phyloP scores from a whole-genome alignment of 1,140 invertebrate genomes.

The Teleopsis dalmanni region DNA sequence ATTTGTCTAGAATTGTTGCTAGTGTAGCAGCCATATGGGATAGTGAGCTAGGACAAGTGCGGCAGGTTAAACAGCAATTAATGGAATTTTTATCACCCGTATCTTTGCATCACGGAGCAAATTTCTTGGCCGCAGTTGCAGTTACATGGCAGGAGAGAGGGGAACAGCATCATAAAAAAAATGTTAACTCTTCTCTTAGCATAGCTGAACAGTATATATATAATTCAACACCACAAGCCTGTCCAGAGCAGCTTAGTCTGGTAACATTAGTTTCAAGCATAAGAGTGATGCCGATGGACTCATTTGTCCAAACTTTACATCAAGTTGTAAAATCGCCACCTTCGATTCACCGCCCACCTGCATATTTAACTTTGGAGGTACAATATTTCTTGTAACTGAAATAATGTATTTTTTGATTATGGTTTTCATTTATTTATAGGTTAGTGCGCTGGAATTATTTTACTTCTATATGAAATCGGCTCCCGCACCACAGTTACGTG shows the following conservation, averaged over 20 bases:
- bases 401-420: too few relatives aligned
- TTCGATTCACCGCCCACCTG: constrained; percentile 55
- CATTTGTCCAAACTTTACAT: constrained; percentile 76
- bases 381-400: constrained; percentile 47
- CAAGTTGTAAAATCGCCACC: constrained; percentile 74
- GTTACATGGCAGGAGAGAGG: constrained; percentile 80
- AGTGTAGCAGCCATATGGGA: constrained; percentile 76
- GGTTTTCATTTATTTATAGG: too few relatives aligned
- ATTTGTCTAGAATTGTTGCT: constrained; percentile 73
- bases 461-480: constrained; percentile 66
- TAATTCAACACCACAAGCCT: constrained; percentile 52
- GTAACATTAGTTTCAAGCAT: constrained; percentile 75
- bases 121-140: constrained; percentile 78
- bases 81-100: constrained; percentile 82
- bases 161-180: constrained; percentile 5
- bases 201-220: constrained; percentile 35
- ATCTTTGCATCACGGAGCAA: constrained; percentile 73
- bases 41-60: constrained; percentile 49
- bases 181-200: constrained; percentile 29
- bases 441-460: constrained; percentile 49
- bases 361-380: constrained; percentile 56
- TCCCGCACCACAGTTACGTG: constrained; percentile 60
- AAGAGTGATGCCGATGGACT: constrained; percentile 77
- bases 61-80: constrained; percentile 64
- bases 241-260: constrained; percentile 65